Evolutionary conservation across 1,140 invertebrate species (phyloP).

Genomic region (Habropoda laboriosa): DNA sequence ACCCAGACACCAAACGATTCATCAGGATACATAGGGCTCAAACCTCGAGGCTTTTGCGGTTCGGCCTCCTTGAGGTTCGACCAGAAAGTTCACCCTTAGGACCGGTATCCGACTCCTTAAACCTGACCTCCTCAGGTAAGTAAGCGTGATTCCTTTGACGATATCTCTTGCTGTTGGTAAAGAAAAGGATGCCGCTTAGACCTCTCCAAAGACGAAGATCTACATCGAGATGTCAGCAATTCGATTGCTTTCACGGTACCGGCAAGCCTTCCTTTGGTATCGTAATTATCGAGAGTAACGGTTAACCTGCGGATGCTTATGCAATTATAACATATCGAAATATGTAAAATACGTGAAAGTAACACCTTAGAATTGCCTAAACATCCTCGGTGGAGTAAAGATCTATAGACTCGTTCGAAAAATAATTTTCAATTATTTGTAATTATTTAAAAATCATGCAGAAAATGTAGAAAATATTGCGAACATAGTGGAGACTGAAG

Average conservation of each 20-base stretch:
- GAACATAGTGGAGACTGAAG: not conserved
- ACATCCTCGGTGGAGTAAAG: too few relatives aligned
- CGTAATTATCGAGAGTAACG: slow-evolving; percentile 31
- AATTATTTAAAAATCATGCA: not conserved
- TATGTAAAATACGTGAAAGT: too few relatives aligned
- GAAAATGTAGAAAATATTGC: not conserved
- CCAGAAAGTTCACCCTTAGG: slow-evolving; percentile 66
- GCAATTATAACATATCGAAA: too few relatives aligned
- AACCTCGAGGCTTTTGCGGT: slow-evolving; percentile 68
- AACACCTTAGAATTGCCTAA: too few relatives aligned
- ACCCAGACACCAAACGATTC: slow-evolving; percentile 65
- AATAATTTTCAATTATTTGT: not conserved
- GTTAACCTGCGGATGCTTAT: too few relatives aligned
- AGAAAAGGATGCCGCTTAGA: slow-evolving; percentile 51
- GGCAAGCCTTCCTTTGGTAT: slow-evolving; percentile 20
- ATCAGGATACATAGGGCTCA: slow-evolving; percentile 64
- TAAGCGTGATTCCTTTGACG: slow-evolving; percentile 66
- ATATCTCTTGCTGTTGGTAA: slow-evolving; percentile 50
- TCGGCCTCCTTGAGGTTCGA: slow-evolving; percentile 56
- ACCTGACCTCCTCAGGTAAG: slow-evolving; percentile 67
- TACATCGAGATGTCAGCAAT: slow-evolving; percentile 26
- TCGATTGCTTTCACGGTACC: slow-evolving; percentile 25
- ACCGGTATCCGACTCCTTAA: slow-evolving; percentile 62
- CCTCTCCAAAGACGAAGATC: slow-evolving; percentile 20
- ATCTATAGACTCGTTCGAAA: not conserved